Evolutionary conservation across 2,888 invertebrate species (phyloP).

Genomic region (Drosophila heteroneura): DNA sequence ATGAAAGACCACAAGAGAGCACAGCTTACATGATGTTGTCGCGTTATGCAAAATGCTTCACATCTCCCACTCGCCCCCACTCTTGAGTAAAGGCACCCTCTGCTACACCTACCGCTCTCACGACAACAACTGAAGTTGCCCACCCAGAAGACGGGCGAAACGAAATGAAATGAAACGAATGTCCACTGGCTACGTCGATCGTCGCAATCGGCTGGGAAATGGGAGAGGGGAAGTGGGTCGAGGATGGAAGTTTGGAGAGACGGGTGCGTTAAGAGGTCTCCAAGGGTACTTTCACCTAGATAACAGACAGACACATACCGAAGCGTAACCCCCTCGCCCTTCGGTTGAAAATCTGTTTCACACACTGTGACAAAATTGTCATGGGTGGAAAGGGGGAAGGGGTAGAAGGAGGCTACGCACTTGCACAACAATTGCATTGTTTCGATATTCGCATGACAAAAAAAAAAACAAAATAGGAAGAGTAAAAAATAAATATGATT

Average conservation of each 20-base stretch:
- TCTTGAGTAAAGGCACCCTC: background rate
- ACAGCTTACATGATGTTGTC: conserved; percentile 70
- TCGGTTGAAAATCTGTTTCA: conserved; percentile 66
- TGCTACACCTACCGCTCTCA: conserved; percentile 20
- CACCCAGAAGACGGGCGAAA: conserved; percentile 66
- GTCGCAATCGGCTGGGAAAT: background rate
- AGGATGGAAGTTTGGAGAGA: background rate
- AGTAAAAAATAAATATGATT: background rate
- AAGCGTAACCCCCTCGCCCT: conserved; percentile 55
- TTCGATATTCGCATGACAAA: conserved; percentile 54
- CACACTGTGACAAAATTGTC: conserved; percentile 50
- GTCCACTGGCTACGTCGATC: conserved; percentile 44
- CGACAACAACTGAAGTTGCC: conserved; percentile 48
- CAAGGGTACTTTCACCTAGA: conserved; percentile 68
- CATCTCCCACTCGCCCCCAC: conserved; percentile 7
- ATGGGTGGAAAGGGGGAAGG: background rate
- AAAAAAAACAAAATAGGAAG: background rate
- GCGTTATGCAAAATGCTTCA: conserved; percentile 72
- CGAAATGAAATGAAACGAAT: conserved; percentile 10
- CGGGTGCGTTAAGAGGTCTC: conserved; percentile 25
- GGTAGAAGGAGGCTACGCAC: conserved; percentile 34
- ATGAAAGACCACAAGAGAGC: conserved; percentile 36
- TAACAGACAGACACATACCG: conserved; percentile 27
- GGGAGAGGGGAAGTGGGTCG: background rate
- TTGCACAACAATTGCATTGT: conserved; percentile 77